These are phyloP conservation scores for Gymnocephalus cernua DNA, from an alignment of 2,113 vertebrate species.

Conservation along the genomic window DNA sequence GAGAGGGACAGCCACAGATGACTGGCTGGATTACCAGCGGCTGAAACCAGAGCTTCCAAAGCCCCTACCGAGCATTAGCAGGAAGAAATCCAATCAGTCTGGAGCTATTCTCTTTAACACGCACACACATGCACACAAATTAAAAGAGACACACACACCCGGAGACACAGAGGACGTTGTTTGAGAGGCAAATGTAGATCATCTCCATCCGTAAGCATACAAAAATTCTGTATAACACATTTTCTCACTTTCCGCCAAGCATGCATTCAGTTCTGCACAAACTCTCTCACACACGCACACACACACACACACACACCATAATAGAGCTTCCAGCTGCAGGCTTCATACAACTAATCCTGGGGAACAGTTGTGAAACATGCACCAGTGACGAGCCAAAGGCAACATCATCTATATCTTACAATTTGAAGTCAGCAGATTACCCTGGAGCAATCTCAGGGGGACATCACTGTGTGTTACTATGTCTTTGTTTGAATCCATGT, in stretches of 20 bases:
- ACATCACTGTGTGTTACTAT: conserved; percentile 6
- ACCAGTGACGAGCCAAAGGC: conserved; percentile 67
- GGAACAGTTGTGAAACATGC: conserved; percentile 69
- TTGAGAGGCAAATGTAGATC: conserved; percentile 51
- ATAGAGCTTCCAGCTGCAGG: conserved; percentile 58
- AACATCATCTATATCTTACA: conserved; percentile 68
- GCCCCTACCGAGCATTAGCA: conserved; percentile 76
- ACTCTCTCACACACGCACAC: conserved; percentile 17
- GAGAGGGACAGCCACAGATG: conserved; percentile 78
- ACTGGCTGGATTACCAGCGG: conserved; percentile 79
- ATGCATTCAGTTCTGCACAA: conserved; percentile 18
- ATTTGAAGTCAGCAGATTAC: conserved; percentile 55
- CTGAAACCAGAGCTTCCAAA: conserved; percentile 81
- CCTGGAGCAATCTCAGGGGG: conserved; percentile 49
- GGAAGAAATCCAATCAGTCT: conserved; percentile 82
- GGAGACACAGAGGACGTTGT: conserved; percentile 66
- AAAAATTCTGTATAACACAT: conserved; percentile 41
- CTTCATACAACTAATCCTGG: conserved; percentile 52
- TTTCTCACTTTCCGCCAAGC: conserved; percentile 42
- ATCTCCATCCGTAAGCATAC: conserved; percentile 7
- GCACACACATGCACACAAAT: conserved; percentile 40
- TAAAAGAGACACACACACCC: conserved; percentile 24
- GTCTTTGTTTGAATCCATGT: conserved; percentile 32
- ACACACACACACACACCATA: conserved; percentile 6
- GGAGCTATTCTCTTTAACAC: conserved; percentile 70